These are phyloP conservation scores for Pollenia griseotomentosa DNA, from an alignment of 2,888 invertebrate species.

Conservation along the genomic window DNA sequence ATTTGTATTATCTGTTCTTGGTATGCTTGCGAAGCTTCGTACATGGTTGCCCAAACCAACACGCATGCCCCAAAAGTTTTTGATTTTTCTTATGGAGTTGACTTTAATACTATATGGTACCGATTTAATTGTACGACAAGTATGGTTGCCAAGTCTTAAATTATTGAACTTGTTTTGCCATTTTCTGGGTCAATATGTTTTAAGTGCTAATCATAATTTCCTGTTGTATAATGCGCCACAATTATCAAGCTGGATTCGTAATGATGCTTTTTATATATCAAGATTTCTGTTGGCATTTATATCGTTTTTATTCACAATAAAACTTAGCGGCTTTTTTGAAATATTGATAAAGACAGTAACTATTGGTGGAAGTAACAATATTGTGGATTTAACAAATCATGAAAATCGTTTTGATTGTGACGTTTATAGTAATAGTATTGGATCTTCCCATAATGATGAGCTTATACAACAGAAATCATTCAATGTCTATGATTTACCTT, in stretches of 20 bases:
- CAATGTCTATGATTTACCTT: constrained; percentile 71
- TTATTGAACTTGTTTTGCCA: constrained; percentile 74
- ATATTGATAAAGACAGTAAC: constrained; percentile 32
- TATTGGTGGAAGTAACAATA: neutral
- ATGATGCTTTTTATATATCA: constrained; percentile 75
- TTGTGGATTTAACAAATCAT: neutral
- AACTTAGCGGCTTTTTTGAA: constrained; percentile 66
- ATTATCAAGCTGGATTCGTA: constrained; percentile 75
- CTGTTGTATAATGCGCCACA: constrained; percentile 71
- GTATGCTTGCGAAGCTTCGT: constrained; percentile 76
- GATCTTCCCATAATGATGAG: neutral
- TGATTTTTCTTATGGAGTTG: constrained; percentile 75
- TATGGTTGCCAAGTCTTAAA: constrained; percentile 77
- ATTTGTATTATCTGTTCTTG: constrained; percentile 77
- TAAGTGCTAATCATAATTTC: constrained; percentile 74
- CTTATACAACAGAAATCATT: constrained; percentile 12
- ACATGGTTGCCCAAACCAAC: constrained; percentile 73
- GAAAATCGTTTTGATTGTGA: neutral
- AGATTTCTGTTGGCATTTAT: constrained; percentile 75
- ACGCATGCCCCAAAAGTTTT: constrained; percentile 70
- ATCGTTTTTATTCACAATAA: constrained; percentile 71
- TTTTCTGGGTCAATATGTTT: constrained; percentile 73
- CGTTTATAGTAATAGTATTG: neutral
- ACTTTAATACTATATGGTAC: constrained; percentile 75
- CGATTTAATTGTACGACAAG: constrained; percentile 76